A percentile compares a stretch with the other conserved stretches of the same genome.
Evolutionary conservation across 92 coral and sea anemone genomes (phyloP).

Genomic region (Zoanthus solanderi): DNA sequence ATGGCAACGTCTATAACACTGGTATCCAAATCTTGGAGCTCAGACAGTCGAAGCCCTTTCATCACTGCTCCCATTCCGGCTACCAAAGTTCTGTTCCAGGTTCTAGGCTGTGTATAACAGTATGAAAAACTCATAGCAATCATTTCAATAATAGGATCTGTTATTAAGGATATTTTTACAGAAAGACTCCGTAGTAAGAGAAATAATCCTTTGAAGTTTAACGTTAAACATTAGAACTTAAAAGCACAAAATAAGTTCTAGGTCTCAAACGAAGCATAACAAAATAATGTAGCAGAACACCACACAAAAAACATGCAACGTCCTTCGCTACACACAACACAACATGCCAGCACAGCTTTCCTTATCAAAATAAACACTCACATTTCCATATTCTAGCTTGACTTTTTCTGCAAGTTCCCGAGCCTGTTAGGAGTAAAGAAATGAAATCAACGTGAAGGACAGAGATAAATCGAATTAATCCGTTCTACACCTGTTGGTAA

Average conservation of each 20-base stretch:
- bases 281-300: not conserved
- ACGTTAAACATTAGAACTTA: too few species aligned
- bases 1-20: constrained; percentile 63
- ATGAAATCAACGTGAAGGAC: too few species aligned
- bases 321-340: not conserved
- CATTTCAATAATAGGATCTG: too few species aligned
- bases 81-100: constrained; percentile 52
- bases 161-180: too few species aligned
- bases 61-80: constrained; percentile 69
- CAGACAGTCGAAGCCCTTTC: constrained; percentile 72
- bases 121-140: too few species aligned
- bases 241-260: too few species aligned
- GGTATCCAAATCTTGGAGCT: constrained; percentile 61
- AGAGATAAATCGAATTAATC: not conserved
- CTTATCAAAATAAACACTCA: constrained; percentile 21
- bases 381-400: constrained; percentile 59
- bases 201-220: too few species aligned
- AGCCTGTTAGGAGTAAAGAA: not conserved
- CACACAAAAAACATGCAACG: not conserved
- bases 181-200: too few species aligned
- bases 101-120: constrained; percentile 38
- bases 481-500: not conserved
- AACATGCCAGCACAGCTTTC: not conserved
- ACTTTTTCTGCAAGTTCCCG: constrained; percentile 67
- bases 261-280: not conserved